These are phyloP conservation scores for Craniophora ligustri DNA, from an alignment of 2,888 invertebrate genomes.

Conservation along the genomic window DNA sequence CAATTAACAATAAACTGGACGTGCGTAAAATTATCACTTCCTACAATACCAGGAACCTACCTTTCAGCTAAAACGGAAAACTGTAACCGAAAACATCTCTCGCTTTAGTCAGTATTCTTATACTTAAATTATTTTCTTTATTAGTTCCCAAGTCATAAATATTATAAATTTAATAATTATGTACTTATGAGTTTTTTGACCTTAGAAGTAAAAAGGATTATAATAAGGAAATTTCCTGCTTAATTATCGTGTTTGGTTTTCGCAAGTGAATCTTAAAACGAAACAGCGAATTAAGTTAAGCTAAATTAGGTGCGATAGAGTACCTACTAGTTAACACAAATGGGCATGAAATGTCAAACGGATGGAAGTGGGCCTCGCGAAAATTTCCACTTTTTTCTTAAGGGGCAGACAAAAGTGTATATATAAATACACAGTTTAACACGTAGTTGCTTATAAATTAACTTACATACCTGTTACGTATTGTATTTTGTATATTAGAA, in stretches of 20 bases:
- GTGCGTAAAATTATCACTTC: constrained; percentile 1
- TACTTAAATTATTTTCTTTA: too few relatives aligned
- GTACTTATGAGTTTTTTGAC: too few relatives aligned
- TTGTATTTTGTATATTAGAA: too few relatives aligned
- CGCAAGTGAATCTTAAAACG: constrained; percentile 1
- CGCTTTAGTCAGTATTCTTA: too few relatives aligned
- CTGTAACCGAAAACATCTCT: not conserved
- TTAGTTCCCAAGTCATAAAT: too few relatives aligned
- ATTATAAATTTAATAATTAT: too few relatives aligned
- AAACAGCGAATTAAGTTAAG: not conserved
- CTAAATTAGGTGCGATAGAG: constrained; percentile 1
- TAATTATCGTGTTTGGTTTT: constrained; percentile 21
- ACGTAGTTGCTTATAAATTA: too few relatives aligned
- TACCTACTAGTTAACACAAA: constrained; percentile 34
- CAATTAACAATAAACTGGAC: not conserved
- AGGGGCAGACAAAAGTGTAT: constrained; percentile 16
- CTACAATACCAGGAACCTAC: not conserved
- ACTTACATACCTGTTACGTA: too few relatives aligned
- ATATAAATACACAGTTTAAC: not conserved
- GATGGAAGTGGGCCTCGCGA: constrained; percentile 62
- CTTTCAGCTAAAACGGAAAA: not conserved
- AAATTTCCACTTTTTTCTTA: constrained; percentile 69
- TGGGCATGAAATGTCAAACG: constrained; percentile 35
- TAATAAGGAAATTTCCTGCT: too few relatives aligned
- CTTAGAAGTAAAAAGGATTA: too few relatives aligned